Evolutionary conservation across 1,140 invertebrate species (phyloP), one percentile per base, ranked within the genome.

Genomic region (Venturia canescens): DNA sequence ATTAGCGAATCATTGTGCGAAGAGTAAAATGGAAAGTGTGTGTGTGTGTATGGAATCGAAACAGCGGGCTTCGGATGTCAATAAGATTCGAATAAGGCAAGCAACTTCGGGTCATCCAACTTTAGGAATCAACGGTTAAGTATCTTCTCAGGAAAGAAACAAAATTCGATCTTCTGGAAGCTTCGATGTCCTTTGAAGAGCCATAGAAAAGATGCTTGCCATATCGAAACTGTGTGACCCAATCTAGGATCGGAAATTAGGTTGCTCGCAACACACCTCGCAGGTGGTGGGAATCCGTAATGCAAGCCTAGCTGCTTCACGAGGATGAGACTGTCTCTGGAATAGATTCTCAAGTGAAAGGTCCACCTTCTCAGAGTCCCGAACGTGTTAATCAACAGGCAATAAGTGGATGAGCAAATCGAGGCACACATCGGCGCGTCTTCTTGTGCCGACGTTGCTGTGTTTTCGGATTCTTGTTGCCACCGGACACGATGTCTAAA

Each of bases 181-280:
- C 4, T 23, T 26, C 23, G 3, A 63, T 9, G 13, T 44, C 38
- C 38, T 44, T 44, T 44, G 38, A 44, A 44, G 38, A 11, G 7
- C 60, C 21, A n/a, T n/a, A 23, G 60, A 13, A 63, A 34, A 27
- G 60, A 63, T 63, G 23, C 27, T 63, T 63, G 60, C 16, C 16
- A 3, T 15, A n/a, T 13, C 16, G 60, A 67, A 27, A 23, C 71
- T 67, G 26, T 63, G 79, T 83, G 67, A 83, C 63, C 76, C 82
- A 85, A 85, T 85, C 79, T 80, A 77, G 60, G 34, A 80, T 83
- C 84, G 87, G 87, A 88, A 88, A 88, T 88, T 84, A 80, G 71
- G 71, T 77, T 77, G 60, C 78, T 74, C 83, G 67, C 60, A 15
- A 67, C 50, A 80, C 38, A 75, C 71, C 84, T 83, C 80, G 67